Percentiles rank a stretch among this genome's conserved stretches.
phyloP scores from a whole-genome alignment of 1,140 invertebrate genomes.

The Brachystomella parvula region DNA sequence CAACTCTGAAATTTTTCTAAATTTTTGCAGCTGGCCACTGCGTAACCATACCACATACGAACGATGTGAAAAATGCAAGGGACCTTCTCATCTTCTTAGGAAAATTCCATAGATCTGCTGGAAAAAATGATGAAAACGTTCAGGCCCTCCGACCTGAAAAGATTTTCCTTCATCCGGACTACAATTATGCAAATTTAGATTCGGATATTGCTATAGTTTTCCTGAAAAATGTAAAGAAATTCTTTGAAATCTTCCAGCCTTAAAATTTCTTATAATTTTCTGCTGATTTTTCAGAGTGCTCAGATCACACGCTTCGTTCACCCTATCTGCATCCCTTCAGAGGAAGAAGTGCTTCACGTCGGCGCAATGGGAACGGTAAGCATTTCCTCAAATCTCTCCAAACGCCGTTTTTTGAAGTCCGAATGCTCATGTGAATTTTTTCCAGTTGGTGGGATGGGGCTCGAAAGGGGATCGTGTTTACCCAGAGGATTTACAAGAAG shows the following conservation, averaged over 20 bases:
- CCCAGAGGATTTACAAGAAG: conserved; percentile 24
- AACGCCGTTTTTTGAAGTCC: background rate
- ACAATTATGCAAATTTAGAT: conserved; percentile 19
- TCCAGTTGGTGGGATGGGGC: conserved; percentile 28
- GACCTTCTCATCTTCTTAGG: conserved; percentile 15
- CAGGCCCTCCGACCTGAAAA: conserved; percentile 7
- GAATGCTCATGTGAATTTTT: background rate
- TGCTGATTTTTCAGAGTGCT: background rate
- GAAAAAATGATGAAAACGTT: conserved; percentile 24
- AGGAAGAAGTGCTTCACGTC: conserved; percentile 13
- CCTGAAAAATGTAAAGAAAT: background rate
- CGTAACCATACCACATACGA: conserved; percentile 18
- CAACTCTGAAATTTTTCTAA: conserved; percentile 1
- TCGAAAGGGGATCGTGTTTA: conserved; percentile 19
- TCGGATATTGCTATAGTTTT: conserved; percentile 31
- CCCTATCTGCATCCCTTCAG: conserved; percentile 21
- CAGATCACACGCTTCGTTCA: conserved; percentile 14
- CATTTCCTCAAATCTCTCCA: background rate
- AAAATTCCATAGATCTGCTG: conserved; percentile 21
- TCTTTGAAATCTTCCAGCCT: too few species aligned
- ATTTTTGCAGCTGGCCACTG: conserved; percentile 31
- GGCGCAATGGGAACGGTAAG: conserved; percentile 15
- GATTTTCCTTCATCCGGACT: conserved; percentile 21
- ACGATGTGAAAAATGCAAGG: conserved; percentile 6
- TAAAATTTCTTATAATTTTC: too few species aligned